Conservation (phyloP, 35 echinoderm and acorn worm genomes). For the Ophioderma brevispina region DNA sequence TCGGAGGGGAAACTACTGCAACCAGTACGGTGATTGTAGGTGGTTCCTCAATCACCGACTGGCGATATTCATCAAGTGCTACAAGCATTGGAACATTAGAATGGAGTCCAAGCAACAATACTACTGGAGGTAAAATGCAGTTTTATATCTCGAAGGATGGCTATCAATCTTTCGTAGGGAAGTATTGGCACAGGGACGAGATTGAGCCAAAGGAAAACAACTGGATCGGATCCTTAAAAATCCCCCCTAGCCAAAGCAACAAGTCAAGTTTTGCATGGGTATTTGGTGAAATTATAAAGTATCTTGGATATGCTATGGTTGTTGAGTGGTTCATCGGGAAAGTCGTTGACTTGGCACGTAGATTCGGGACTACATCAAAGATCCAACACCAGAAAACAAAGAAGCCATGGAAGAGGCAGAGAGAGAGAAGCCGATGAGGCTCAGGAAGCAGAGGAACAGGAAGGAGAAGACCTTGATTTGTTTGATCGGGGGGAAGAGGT, state of each 20-base stretch:
- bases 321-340: too few relatives aligned
- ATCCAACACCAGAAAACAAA: background rate
- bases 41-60: background rate
- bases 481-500: background rate
- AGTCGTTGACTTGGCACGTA: too few relatives aligned
- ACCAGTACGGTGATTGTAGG: background rate
- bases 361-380: background rate
- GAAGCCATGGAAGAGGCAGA: background rate
- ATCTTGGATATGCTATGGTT: too few relatives aligned
- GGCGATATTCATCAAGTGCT: background rate
- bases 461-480: background rate
- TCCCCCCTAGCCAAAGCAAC: background rate
- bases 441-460: background rate
- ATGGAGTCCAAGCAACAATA: background rate
- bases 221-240: background rate
- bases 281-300: too few relatives aligned
- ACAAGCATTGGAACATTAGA: background rate
- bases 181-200: background rate
- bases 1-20: background rate
- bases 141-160: conserved; percentile 9
- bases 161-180: background rate
- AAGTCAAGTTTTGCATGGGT: too few relatives aligned
- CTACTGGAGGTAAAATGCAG: background rate
- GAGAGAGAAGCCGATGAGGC: background rate
- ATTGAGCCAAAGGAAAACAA: background rate